These are phyloP conservation scores for Allochrocebus solatus DNA, from an alignment of 2,797 vertebrate genomes.

Conservation along the genomic window DNA sequence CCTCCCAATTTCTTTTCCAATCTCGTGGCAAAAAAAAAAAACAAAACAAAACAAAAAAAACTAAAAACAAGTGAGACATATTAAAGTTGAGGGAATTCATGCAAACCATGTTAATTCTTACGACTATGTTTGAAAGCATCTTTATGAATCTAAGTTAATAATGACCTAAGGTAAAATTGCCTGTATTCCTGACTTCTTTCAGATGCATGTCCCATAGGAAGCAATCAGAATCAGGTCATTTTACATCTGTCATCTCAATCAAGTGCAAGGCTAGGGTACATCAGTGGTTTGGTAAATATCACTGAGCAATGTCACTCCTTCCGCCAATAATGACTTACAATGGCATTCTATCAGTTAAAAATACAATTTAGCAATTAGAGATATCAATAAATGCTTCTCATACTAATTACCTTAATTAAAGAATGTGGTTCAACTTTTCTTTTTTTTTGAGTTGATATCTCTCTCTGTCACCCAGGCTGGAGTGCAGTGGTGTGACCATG, in stretches of 20 bases:
- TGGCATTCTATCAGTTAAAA: background rate
- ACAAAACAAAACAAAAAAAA: background rate
- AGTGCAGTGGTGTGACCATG: no score
- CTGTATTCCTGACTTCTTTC: background rate
- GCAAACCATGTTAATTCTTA: background rate
- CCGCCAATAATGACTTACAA: background rate
- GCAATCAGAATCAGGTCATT: background rate
- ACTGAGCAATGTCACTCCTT: background rate
- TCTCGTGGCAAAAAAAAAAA: background rate
- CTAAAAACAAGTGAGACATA: background rate
- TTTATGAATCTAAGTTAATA: slow-evolving; percentile 34
- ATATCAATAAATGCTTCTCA: background rate
- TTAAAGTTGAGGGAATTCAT: background rate
- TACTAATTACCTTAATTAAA: background rate
- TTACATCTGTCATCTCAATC: slow-evolving; percentile 46
- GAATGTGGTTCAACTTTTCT: background rate
- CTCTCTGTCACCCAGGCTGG: no score
- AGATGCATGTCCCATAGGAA: slow-evolving; percentile 21
- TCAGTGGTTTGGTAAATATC: background rate
- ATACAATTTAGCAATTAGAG: background rate
- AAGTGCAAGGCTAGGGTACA: background rate
- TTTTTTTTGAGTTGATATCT: no score
- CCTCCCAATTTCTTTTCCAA: background rate
- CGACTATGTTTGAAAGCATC: background rate
- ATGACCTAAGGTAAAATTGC: slow-evolving; percentile 27